Conservation (phyloP, 2,113 vertebrate genomes). For the Oreochromis spilurus region DNA sequence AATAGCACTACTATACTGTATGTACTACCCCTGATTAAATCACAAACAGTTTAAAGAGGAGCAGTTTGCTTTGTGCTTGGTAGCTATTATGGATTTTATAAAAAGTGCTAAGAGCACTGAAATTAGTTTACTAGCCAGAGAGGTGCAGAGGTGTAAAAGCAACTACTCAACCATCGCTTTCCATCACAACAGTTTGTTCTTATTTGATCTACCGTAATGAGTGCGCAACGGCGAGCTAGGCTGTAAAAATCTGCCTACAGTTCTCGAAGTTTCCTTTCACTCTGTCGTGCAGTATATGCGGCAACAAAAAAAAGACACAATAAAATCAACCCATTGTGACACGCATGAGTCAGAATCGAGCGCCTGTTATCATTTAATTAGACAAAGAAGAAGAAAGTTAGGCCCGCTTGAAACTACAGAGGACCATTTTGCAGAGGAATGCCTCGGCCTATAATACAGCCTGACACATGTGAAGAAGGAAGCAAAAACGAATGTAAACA, state of each 20-base stretch:
- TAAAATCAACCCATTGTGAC: neutral
- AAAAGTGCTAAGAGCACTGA: neutral
- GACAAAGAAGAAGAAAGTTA: neutral
- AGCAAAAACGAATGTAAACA: slow-evolving; percentile 24
- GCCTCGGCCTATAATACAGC: neutral
- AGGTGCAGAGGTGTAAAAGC: neutral
- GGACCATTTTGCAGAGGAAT: neutral
- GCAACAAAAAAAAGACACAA: neutral
- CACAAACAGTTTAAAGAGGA: neutral
- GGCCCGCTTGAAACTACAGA: neutral
- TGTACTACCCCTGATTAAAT: neutral
- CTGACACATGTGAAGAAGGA: neutral
- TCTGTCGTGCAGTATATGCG: neutral
- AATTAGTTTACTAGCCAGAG: neutral
- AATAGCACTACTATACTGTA: neutral
- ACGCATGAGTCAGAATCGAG: neutral
- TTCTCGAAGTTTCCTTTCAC: neutral
- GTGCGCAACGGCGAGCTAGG: neutral
- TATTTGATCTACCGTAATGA: neutral
- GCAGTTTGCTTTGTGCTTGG: neutral
- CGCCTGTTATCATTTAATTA: neutral
- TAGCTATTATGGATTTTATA: neutral
- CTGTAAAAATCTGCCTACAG: neutral
- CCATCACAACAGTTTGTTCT: neutral
- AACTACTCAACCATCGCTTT: neutral